Percentiles rank a stretch among this genome's conserved stretches.
These are phyloP conservation scores for Danio rerio DNA, from an alignment of 2,113 vertebrate species.

Conservation along the genomic window GRCz12tu NC_133182.1:62394501-62395000, in stretches of 20 bases:
- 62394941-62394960: too few species aligned
- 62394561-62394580: constrained; percentile 25
- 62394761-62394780: constrained; percentile 55
- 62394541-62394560: constrained; percentile 25
- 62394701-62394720: not conserved
- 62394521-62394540: constrained; percentile 41
- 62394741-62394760: constrained; percentile 45
- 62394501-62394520: not conserved
- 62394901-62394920: constrained; percentile 31
- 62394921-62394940: too few species aligned
- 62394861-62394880: constrained; percentile 49
- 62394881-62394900: constrained; percentile 43
- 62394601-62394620: constrained; percentile 22
- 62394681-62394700: not conserved
- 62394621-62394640: constrained; percentile 20
- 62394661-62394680: not conserved
- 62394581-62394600: constrained; percentile 35
- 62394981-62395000: too few species aligned
- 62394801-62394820: constrained; percentile 43
- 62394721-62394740: not conserved
- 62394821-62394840: constrained; percentile 36
- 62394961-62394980: too few species aligned
- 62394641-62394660: constrained; percentile 26
- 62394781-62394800: constrained; percentile 19
- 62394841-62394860: constrained; percentile 42